Conservation (phyloP, 1,140 invertebrate species). For the Colletes gigas region DNA sequence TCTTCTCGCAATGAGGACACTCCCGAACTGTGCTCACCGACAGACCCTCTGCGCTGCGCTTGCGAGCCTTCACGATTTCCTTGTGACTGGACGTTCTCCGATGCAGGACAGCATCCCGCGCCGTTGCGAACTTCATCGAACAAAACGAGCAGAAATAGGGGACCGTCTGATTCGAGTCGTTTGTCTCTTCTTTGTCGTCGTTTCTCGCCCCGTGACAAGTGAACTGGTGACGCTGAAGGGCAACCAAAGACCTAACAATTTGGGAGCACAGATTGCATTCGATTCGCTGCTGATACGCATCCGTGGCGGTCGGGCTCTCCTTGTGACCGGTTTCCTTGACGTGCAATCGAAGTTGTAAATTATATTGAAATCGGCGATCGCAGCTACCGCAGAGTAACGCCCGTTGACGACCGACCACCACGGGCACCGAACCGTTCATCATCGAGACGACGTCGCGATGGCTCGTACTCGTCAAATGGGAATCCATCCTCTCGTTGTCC, state of each 20-base stretch:
- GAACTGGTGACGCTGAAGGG: slow-evolving; percentile 85
- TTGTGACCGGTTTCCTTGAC: slow-evolving; percentile 81
- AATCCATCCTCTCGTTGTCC: slow-evolving; percentile 85
- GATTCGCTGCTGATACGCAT: slow-evolving; percentile 85
- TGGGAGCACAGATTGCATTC: slow-evolving; percentile 83
- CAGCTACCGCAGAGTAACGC: slow-evolving; percentile 85
- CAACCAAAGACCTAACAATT: slow-evolving; percentile 83
- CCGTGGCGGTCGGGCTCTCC: slow-evolving; percentile 80
- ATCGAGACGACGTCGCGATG: slow-evolving; percentile 87
- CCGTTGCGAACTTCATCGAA: slow-evolving; percentile 83
- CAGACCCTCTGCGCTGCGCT: slow-evolving; percentile 48
- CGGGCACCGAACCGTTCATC: slow-evolving; percentile 89
- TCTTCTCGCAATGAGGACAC: slow-evolving; percentile 84
- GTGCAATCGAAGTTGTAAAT: slow-evolving; percentile 86
- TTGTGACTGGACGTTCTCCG: slow-evolving; percentile 84
- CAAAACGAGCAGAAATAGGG: slow-evolving; percentile 87
- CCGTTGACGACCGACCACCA: slow-evolving; percentile 87
- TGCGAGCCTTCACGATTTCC: slow-evolving; percentile 79
- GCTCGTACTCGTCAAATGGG: slow-evolving; percentile 85
- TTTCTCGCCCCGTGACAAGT: slow-evolving; percentile 78
- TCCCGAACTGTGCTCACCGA: slow-evolving; percentile 71
- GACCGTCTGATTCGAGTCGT: background rate
- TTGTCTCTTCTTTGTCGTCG: slow-evolving; percentile 73
- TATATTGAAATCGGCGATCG: slow-evolving; percentile 85
- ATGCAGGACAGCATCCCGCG: slow-evolving; percentile 85